Evolutionary conservation across 2,113 vertebrate genomes (phyloP), one percentile per base, ranked within the genome.

Genomic region (Sterna hirundo): DNA sequence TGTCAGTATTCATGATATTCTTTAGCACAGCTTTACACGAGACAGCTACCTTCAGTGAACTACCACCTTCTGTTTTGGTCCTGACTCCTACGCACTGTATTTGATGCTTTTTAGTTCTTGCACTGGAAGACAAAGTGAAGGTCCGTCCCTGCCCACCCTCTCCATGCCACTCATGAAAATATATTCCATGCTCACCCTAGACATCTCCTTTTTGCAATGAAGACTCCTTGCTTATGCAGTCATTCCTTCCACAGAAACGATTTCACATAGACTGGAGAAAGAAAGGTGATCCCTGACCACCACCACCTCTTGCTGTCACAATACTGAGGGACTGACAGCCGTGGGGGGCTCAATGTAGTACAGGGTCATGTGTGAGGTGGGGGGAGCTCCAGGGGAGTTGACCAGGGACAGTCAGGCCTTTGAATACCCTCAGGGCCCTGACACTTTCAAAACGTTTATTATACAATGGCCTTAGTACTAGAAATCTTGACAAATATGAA

Each of bases 351-450:
- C 16, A 46, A 9, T 9, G 23, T 10, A 52, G 11, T 32, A 30
- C 23, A 47, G 32, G 64, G 9, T 29, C 23, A 13, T 7, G 11
- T 32, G 17, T 0, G 2, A 1, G 18, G 20, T 42, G 0, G 1
- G 0, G 2, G 4, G 1, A 40, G 6, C 7, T 21, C 34, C 0
- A 3, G 1, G 5, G 1, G 8, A 1, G 0, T 2, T 46, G 6
- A 13, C 1, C 11, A 69, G 15, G 5, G 7, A 11, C 5, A 6
- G 5, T 5, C 25, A 51, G 16, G 8, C 4, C 27, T 36, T 11
- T 58, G 38, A 52, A 7, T 15, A 17, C 6, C 26, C 15, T 55
- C n/a, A 80, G 52, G 12, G 18, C 20, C 19, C 0, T 2, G 25
- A 58, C 8, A 25, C 9, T 81, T 70, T 19, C 40, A 22, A 78